These are phyloP conservation scores for Molossus alvarezi DNA, from an alignment of 2,797 vertebrate genomes.

Conservation along the genomic window DNA sequence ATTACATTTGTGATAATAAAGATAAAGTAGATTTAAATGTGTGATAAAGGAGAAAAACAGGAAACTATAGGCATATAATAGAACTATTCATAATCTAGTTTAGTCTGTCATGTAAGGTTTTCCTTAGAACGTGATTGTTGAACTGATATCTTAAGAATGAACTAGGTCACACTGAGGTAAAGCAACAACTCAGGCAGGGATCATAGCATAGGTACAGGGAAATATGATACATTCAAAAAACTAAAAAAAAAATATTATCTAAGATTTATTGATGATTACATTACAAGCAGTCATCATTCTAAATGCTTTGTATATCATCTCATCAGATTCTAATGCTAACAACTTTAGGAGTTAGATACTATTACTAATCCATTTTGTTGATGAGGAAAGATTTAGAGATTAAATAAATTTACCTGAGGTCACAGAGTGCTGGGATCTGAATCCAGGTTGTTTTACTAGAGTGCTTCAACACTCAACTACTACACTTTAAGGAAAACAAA, in stretches of 20 bases:
- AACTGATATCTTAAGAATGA: background rate
- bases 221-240: background rate
- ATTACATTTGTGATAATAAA: background rate
- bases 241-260: background rate
- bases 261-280: background rate
- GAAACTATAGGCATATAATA: background rate
- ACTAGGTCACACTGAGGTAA: background rate
- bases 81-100: background rate
- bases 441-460: background rate
- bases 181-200: background rate
- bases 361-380: background rate
- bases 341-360: background rate
- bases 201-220: background rate
- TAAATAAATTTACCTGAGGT: background rate
- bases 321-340: background rate
- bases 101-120: background rate
- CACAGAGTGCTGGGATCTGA: background rate
- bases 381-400: background rate
- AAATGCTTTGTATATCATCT: conserved; percentile 1
- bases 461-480: background rate
- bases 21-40: background rate
- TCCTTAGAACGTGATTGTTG: background rate
- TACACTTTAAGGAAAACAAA: background rate
- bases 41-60: background rate
- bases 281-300: background rate